Evolutionary conservation across 1,140 invertebrate species (phyloP).

Genomic region (Eriosoma lanigerum): DNA sequence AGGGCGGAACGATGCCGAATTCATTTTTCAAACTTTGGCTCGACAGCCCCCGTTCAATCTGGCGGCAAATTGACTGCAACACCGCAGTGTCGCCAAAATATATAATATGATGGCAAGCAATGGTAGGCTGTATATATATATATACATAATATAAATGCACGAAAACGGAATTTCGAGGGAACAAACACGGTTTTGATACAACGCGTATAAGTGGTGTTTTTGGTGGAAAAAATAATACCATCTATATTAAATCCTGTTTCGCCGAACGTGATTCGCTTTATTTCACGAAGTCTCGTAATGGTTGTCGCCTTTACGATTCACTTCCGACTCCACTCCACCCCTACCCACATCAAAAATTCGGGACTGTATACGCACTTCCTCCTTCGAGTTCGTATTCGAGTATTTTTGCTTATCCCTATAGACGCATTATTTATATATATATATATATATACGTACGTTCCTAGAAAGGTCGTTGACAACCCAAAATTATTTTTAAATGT

Average conservation of each 20-base stretch:
- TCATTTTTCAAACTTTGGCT: slow-evolving; percentile 45
- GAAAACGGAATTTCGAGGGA: slow-evolving; percentile 1
- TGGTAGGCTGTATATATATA: background rate
- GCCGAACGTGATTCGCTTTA: slow-evolving; percentile 11
- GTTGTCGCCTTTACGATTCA: slow-evolving; percentile 7
- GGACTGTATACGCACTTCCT: background rate
- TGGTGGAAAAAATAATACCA: background rate
- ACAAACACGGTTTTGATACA: slow-evolving; percentile 1
- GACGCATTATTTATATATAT: too few species aligned
- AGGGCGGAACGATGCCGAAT: background rate
- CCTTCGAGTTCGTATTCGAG: background rate
- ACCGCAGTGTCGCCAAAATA: slow-evolving; percentile 45
- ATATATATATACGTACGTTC: too few species aligned
- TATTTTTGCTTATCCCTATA: background rate
- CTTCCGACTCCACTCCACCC: background rate
- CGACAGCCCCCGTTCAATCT: slow-evolving; percentile 45
- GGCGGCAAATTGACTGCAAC: slow-evolving; percentile 51
- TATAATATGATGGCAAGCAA: background rate
- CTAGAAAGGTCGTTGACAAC: too few species aligned
- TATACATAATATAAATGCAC: background rate
- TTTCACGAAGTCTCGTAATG: background rate
- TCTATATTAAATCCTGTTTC: slow-evolving; percentile 5
- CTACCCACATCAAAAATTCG: background rate
- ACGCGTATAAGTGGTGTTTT: slow-evolving; percentile 6
- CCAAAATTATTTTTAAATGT: too few species aligned